Evolutionary conservation across 1,140 invertebrate genomes (phyloP).

Genomic region (Calephelis nemesis): DNA sequence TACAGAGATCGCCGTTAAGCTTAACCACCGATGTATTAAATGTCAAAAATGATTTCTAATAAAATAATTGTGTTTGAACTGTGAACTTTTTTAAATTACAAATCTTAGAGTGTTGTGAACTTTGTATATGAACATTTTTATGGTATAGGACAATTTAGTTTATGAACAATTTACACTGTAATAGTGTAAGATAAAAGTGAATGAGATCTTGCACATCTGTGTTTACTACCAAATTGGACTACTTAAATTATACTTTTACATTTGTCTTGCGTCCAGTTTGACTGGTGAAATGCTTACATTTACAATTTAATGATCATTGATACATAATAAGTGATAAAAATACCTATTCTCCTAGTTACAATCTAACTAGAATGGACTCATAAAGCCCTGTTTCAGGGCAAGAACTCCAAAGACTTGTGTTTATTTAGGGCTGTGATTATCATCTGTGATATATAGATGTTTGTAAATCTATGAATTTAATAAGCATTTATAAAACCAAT

Average conservation of each 20-base stretch:
- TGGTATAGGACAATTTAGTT: constrained; percentile 32
- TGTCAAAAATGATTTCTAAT: constrained; percentile 57
- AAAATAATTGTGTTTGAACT: constrained; percentile 76
- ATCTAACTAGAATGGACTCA: background rate
- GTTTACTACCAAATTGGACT: background rate
- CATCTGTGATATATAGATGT: constrained; percentile 25
- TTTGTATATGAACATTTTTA: constrained; percentile 31
- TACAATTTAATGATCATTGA: background rate
- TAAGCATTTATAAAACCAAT: constrained; percentile 14
- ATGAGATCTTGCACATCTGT: constrained; percentile 16
- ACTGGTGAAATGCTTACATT: background rate
- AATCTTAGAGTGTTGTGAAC: constrained; percentile 71
- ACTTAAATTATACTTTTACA: background rate
- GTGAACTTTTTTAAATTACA: constrained; percentile 72
- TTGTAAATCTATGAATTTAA: constrained; percentile 24
- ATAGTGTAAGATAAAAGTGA: constrained; percentile 31
- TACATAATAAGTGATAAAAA: background rate
- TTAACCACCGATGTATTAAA: constrained; percentile 65
- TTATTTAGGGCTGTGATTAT: constrained; percentile 20
- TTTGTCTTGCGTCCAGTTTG: background rate
- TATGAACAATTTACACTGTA: constrained; percentile 18
- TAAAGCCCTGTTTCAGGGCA: background rate
- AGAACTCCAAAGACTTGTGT: constrained; percentile 3
- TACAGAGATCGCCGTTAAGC: constrained; percentile 73
- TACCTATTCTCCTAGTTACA: background rate